Percentiles rank a stretch among this genome's conserved stretches.
phyloP scores from a whole-genome alignment of 2,888 invertebrate genomes.

The Petrolisthes cinctipes region DNA sequence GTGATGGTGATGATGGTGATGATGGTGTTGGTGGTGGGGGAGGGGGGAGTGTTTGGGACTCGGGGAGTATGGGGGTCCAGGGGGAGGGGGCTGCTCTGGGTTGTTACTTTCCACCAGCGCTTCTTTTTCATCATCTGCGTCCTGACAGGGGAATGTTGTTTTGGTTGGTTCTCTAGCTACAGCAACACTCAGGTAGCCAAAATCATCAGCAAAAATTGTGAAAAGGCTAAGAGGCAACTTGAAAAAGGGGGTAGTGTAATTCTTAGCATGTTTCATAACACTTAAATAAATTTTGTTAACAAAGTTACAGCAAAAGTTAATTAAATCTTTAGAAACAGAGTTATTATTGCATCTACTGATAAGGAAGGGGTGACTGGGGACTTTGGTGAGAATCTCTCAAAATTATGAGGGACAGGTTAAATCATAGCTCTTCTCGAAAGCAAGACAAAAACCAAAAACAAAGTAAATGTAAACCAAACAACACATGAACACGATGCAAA shows the following conservation, averaged over 20 bases:
- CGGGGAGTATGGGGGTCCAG: conserved; percentile 47
- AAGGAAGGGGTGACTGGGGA: conserved; percentile 55
- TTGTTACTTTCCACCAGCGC: conserved; percentile 50
- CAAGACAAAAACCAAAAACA: conserved; percentile 47
- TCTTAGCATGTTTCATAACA: conserved; percentile 44
- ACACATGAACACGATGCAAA: conserved; percentile 58
- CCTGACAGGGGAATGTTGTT: conserved; percentile 66
- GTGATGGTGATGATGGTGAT: conserved; percentile 14
- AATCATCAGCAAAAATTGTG: conserved; percentile 40
- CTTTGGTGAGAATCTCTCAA: conserved; percentile 37
- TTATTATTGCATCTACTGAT: conserved; percentile 57
- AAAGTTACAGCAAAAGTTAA: conserved; percentile 40
- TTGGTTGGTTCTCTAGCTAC: conserved; percentile 65
- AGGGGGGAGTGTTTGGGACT: conserved; percentile 47
- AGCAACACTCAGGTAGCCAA: conserved; percentile 42
- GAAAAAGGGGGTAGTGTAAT: conserved; percentile 45
- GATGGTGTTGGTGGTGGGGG: conserved; percentile 37
- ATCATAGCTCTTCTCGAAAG: conserved; percentile 44
- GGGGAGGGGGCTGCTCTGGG: conserved; percentile 48
- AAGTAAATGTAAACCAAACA: conserved; percentile 41
- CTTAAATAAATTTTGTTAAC: conserved; percentile 30
- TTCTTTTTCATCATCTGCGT: conserved; percentile 64
- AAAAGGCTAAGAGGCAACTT: conserved; percentile 47
- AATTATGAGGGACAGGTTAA: conserved; percentile 56
- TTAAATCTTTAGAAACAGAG: conserved; percentile 29